Conservation (phyloP, 23 tunicate species). For the Diplosoma virens region DNA sequence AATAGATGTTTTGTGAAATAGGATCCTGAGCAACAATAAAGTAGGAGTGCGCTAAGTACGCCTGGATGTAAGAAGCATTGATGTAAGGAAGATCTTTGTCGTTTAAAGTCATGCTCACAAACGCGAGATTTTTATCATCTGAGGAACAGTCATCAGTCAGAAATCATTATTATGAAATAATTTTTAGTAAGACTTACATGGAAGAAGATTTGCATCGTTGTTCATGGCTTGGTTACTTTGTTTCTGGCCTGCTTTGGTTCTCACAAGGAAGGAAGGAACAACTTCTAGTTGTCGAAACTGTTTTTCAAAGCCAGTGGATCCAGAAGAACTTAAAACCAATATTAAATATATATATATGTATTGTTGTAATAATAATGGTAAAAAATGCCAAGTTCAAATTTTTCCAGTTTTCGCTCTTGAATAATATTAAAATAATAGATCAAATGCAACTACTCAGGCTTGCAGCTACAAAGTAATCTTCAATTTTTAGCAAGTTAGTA, state of each 20-base stretch:
- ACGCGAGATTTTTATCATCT: conserved; percentile 18
- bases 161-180: too few species aligned
- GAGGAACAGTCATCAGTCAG: too few species aligned
- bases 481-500: too few species aligned
- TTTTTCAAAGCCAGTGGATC: neutral
- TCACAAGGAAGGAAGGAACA: neutral
- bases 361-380: too few species aligned
- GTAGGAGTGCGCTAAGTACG: conserved; percentile 3
- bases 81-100: conserved; percentile 10
- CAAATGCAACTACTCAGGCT: too few species aligned
- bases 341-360: too few species aligned
- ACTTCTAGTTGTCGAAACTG: neutral
- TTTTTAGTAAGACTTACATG: neutral
- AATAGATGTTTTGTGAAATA: neutral
- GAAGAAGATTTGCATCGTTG: neutral
- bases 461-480: too few species aligned
- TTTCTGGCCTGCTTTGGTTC: neutral
- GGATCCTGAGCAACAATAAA: conserved; percentile 33
- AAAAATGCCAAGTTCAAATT: too few species aligned
- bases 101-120: conserved; percentile 9
- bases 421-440: too few species aligned
- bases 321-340: too few species aligned
- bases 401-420: too few species aligned
- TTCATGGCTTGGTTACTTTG: neutral
- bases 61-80: conserved; percentile 26